Evolutionary conservation across 1,140 invertebrate species (phyloP), one percentile per base, ranked within the genome.

Genomic region (Hylaeus anthracinus): DNA sequence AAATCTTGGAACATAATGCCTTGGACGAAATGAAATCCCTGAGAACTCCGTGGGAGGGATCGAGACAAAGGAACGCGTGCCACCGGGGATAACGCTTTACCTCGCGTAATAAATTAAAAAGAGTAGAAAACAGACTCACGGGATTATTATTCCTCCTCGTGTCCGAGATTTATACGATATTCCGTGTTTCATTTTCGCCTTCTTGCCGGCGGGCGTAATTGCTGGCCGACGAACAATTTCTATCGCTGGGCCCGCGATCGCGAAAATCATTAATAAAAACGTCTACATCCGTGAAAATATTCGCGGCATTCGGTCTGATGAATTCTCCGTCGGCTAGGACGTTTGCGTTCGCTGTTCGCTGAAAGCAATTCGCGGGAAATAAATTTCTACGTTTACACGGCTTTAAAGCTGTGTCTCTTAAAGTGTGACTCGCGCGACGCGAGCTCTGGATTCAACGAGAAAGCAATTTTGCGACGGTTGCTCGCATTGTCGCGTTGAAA

Each of bases 51-150:
- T 3, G 37, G 10, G 55, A 26, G 8, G 5, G 10, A 26, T 55
- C 6, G 61, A 58, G 8, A 79, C 76, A 79, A 79, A 79, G 70
- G 51, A 39, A 65, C 70, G 51, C 14, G 70, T 65, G 26, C 67
- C 56, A 14, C 4, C 15, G 55, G 41, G 53, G 61, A 14, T 72
- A 55, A 45, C 53, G 53, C n/a, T 66, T 70, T 63, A 53, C 56
- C 51, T 9, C 41, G n/a, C 41, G 71, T 73, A 79, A 79, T 79
- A 79, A 79, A 79, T 79, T 79, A 79, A 73, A 79, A 79, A 73
- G 71, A 79, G 72, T 72, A 60, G 64, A 79, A 72, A 79, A 79
- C 77, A 73, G 51, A 79, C 61, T 53, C 61, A 41, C 37, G 77
- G 39, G 66, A 79, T 79, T 79, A 79, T 79, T 79, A 79, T 79